These are phyloP conservation scores for Anguilla japonica DNA, from an alignment of 2,113 vertebrate species.

Conservation along the genomic window DNA sequence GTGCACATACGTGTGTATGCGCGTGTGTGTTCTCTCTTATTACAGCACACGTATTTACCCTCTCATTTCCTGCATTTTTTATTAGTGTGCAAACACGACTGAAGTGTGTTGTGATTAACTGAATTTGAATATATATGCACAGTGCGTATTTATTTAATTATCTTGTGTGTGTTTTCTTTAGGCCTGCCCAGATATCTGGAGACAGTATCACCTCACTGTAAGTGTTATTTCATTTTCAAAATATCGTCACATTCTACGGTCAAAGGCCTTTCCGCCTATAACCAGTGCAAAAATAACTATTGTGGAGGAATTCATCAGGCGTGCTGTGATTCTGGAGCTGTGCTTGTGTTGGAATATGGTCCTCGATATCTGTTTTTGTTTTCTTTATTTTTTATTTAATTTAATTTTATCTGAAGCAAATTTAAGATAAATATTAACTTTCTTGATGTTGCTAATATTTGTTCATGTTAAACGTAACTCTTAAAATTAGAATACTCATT, in stretches of 20 bases:
- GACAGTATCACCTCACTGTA: constrained; percentile 78
- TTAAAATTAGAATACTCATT: no score
- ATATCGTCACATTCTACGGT: neutral
- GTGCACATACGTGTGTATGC: no score
- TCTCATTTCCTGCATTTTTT: neutral
- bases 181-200: constrained; percentile 86
- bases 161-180: constrained; percentile 38
- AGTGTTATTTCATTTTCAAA: neutral
- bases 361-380: no score
- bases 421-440: no score
- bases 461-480: no score
- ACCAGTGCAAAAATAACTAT: no score
- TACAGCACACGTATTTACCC: neutral
- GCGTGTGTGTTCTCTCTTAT: neutral
- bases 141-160: neutral
- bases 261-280: neutral
- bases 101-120: neutral
- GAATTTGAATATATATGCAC: neutral
- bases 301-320: no score
- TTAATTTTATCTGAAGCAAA: no score
- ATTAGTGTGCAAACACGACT: neutral
- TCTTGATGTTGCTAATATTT: no score
- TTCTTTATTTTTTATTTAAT: no score
- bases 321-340: no score
- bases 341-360: no score